Base-by-base conservation (phyloP, 2,888 invertebrate genomes). In the Mythimna pallens region DNA sequence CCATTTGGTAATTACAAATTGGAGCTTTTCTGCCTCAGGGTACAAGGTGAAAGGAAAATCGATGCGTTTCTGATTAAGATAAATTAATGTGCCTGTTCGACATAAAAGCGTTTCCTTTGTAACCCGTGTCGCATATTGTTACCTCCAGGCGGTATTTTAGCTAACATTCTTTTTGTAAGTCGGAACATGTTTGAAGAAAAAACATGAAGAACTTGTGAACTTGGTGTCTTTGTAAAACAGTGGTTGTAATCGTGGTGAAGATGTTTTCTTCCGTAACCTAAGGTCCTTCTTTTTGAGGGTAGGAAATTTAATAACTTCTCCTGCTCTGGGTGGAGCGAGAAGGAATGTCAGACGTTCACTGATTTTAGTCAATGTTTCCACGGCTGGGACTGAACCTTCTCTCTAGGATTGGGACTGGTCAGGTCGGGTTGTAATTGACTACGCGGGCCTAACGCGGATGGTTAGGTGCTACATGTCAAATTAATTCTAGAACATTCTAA, bases 1-100 rank as follows among this genome's bases (percentile, higher is more conserved):
- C 76, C 65, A 77, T 80, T 80, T 74, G 34, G 52, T 74, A 74
- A 77, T 77, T 73, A 74, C 65, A 43, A 62, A 20, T 5, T 22
- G n/a, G 25, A 47, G 62, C 3, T 25, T 3, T 34, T 10, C 47
- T 64, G 47, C 73, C 64, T n/a, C 3, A 52, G 61, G 65, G 5
- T 12, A 57, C 40, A 5, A 52, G 61, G 54, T 79, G 65, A 55
- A 78, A 59, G 54, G 65, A 59, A 80, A 74, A 83, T 79, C 83
- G 80, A 80, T 74, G n/a, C 9, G n/a, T 7, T 4, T 30, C 5
- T 65, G 80, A 79, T 74, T 62, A 68, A 74, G 70, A 74, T 70
- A 74, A 82, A 80, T 80, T 65, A 67, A 78, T 66, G 66, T 70
- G 50, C 70, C 65, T 70, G 70, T 67, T 70, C 65, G 43, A 65